Evolutionary conservation across 2,797 vertebrate species (phyloP).

Genomic region (Nothura maculosa): DNA sequence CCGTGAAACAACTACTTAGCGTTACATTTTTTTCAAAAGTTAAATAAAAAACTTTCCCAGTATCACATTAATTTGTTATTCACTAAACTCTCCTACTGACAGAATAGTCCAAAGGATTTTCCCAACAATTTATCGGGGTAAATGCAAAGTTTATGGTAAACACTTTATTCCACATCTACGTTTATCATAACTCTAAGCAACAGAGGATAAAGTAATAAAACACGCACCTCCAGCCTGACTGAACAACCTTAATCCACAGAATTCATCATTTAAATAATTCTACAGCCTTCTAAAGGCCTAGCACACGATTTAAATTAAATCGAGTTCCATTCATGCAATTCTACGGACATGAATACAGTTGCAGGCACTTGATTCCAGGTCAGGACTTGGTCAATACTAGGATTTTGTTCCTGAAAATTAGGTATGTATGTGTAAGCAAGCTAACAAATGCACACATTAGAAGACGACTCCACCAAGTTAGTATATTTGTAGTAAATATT

Average conservation of each 20-base stretch:
- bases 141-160: not conserved
- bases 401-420: not conserved
- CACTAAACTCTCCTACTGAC: not conserved
- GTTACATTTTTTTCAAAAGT: not conserved
- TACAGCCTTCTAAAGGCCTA: not conserved
- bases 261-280: not conserved
- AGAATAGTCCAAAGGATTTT: not conserved
- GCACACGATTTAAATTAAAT: not conserved
- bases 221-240: rapidly evolving
- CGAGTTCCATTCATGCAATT: not conserved
- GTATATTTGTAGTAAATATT: not conserved
- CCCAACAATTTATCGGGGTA: not conserved
- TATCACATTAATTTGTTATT: not conserved
- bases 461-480: not conserved
- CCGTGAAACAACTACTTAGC: not conserved
- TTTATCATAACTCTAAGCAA: not conserved
- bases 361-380: not conserved
- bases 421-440: not conserved
- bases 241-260: not conserved
- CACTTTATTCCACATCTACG: not conserved
- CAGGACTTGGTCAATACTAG: not conserved
- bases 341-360: not conserved
- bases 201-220: not conserved
- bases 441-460: not conserved
- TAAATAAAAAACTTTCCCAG: not conserved